Conservation (phyloP, 2,888 invertebrate species). For the Falcaria lacertinaria region DNA sequence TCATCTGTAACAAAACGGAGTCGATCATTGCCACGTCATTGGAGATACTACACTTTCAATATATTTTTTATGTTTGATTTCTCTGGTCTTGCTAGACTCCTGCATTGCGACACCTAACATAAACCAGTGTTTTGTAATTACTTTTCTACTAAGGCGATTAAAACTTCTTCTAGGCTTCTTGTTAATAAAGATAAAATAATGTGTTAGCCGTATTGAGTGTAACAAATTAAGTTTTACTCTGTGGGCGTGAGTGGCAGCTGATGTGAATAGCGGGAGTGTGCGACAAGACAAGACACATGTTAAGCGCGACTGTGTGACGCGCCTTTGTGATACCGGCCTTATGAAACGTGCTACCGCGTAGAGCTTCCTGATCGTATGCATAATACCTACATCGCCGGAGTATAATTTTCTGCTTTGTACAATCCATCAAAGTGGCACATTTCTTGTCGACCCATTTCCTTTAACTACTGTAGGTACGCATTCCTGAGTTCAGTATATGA, state of each 20-base stretch:
- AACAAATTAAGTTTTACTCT: slow-evolving; percentile 29
- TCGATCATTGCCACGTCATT: no score
- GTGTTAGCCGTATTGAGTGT: slow-evolving; percentile 27
- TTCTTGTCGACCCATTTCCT: no score
- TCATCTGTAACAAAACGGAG: slow-evolving; percentile 56
- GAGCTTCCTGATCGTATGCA: background rate
- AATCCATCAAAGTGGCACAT: background rate
- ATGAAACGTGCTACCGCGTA: slow-evolving; percentile 27
- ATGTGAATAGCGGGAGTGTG: slow-evolving; percentile 15
- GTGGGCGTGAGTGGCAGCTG: slow-evolving; percentile 26
- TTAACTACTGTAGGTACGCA: no score
- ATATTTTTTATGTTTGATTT: no score
- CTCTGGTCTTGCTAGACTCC: no score
- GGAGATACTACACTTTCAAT: no score
- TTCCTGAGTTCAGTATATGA: no score
- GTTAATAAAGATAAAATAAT: slow-evolving; percentile 31
- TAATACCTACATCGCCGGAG: slow-evolving; percentile 8
- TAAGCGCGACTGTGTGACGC: slow-evolving; percentile 22
- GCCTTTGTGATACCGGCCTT: slow-evolving; percentile 25
- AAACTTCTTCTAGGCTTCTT: slow-evolving; percentile 5
- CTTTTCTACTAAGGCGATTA: no score
- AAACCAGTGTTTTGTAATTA: no score
- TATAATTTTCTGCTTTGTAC: background rate
- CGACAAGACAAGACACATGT: slow-evolving; percentile 13
- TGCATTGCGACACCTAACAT: no score